Percentiles rank a stretch among this genome's conserved stretches.
These are phyloP conservation scores for Sus cebifrons DNA, from an alignment of 2,797 vertebrate species.

Conservation along the genomic window DNA sequence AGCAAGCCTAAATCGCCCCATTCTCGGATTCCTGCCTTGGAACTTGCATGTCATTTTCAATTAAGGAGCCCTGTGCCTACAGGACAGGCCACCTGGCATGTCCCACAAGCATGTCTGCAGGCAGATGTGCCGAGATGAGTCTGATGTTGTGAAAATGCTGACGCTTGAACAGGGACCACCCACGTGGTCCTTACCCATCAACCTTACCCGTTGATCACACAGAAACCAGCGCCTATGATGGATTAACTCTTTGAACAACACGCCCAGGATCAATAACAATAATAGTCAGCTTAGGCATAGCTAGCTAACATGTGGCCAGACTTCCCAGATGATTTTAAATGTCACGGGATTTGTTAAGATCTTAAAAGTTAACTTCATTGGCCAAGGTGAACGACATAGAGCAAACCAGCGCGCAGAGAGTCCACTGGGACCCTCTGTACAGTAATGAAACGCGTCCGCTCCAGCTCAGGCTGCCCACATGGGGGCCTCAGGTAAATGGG, in stretches of 20 bases:
- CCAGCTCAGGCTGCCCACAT: not conserved
- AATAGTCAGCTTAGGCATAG: not conserved
- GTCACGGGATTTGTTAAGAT: constrained; percentile 42
- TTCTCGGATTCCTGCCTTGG: not conserved
- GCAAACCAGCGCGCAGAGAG: not conserved
- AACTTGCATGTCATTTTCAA: constrained; percentile 30
- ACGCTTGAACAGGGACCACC: fast-evolving
- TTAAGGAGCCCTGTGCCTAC: not conserved
- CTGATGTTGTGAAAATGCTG: not conserved
- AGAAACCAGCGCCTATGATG: not conserved
- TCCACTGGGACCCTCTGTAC: not conserved
- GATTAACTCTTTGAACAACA: not conserved
- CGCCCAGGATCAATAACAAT: not conserved
- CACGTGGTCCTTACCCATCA: too few relatives aligned
- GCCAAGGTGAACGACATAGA: not conserved
- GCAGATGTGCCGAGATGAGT: not conserved
- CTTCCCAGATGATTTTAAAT: not conserved
- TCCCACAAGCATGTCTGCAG: not conserved
- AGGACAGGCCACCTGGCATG: not conserved
- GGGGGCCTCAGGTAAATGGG: not conserved
- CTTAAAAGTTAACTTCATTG: not conserved
- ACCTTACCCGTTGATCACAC: not conserved
- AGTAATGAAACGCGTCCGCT: not conserved
- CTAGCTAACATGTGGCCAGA: not conserved
- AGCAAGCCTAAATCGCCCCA: too few relatives aligned